A percentile compares a stretch with the other conserved stretches of the same genome.
phyloP scores from a whole-genome alignment of 2,797 vertebrate species.

The Euthynnus affinis region DNA sequence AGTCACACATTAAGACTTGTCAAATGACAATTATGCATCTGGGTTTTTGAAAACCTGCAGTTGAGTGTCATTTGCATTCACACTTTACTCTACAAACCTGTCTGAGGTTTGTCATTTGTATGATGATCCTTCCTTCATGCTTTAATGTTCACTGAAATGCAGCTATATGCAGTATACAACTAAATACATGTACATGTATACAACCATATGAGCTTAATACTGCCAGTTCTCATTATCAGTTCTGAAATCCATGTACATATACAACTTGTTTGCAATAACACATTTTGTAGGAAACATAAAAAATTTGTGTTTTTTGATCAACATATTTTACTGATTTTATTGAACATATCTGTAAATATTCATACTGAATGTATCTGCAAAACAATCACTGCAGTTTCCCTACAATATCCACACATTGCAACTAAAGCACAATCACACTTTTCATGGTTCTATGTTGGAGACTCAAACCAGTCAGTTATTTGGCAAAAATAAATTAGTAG shows the following conservation, averaged over 20 bases:
- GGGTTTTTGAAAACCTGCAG: background rate
- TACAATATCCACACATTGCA: background rate
- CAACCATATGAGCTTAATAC: background rate
- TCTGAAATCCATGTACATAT: background rate
- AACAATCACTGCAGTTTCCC: too few species aligned
- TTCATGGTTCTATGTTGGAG: background rate
- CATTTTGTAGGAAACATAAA: background rate
- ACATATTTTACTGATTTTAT: too few species aligned
- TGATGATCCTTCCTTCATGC: background rate
- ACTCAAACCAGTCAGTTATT: background rate
- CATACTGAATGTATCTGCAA: too few species aligned
- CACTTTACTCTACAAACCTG: background rate
- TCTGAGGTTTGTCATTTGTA: background rate
- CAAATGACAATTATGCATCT: background rate
- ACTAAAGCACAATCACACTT: background rate
- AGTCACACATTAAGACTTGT: background rate
- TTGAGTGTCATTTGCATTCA: conserved; percentile 15
- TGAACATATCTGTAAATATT: too few species aligned
- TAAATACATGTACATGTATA: background rate
- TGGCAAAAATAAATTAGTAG: background rate
- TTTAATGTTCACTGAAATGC: background rate
- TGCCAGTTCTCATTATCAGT: background rate
- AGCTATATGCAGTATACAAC: background rate
- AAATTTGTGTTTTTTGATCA: too few species aligned
- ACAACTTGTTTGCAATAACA: background rate